Conservation (phyloP, 1,140 invertebrate species). For the Panagrolaimus sp. region DNA sequence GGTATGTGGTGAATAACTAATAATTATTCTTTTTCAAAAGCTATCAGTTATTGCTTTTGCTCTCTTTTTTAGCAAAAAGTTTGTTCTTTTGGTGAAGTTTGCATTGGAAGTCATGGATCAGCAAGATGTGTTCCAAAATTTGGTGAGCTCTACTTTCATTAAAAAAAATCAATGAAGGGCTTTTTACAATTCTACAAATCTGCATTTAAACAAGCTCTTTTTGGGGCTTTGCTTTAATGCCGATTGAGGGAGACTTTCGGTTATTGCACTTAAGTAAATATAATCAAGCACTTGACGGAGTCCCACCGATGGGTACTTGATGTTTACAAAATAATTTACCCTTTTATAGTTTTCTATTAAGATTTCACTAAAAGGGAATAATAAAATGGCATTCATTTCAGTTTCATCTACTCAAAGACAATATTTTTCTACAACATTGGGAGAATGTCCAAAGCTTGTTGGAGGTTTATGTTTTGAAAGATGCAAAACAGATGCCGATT, state of each 20-base stretch:
- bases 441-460: conserved; percentile 36
- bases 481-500: conserved; percentile 36
- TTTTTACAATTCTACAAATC: not conserved
- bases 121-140: conserved; percentile 25
- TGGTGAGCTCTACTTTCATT: conserved; percentile 18
- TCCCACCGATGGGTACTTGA: too few relatives aligned
- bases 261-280: too few relatives aligned
- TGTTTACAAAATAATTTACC: too few relatives aligned
- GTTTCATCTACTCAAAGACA: not conserved
- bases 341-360: too few relatives aligned
- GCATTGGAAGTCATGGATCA: conserved; percentile 18
- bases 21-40: conserved; percentile 1
- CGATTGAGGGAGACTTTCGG: too few relatives aligned
- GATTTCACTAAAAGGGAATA: too few relatives aligned
- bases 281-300: too few relatives aligned
- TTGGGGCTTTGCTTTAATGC: conserved; percentile 3
- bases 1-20: conserved; percentile 26
- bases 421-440: conserved; percentile 12
- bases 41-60: conserved; percentile 11
- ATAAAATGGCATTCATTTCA: not conserved
- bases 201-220: not conserved
- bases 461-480: conserved; percentile 34
- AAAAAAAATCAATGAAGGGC: not conserved
- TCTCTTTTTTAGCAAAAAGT: conserved; percentile 26
- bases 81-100: conserved; percentile 25